Base-by-base conservation (phyloP, 2,888 invertebrate species). In the Andrena flavipes region DNA sequence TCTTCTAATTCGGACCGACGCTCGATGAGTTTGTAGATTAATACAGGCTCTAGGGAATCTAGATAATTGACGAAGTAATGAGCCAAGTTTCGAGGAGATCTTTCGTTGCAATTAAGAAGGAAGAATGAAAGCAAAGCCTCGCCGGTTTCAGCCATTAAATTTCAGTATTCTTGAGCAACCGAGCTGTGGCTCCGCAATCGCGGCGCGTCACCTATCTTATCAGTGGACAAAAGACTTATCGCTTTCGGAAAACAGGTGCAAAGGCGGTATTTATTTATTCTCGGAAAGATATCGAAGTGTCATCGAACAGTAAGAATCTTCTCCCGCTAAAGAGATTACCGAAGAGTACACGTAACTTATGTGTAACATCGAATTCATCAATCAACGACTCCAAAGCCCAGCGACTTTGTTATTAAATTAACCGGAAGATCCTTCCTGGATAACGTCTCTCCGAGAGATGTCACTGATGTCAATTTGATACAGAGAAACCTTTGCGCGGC, bases 401-500 rank as follows among this genome's bases (percentile, higher is more conserved):
- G n/a, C 2, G 51, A 8, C 20, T 51, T 51, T 51, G n/a, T 63
- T 59, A 80, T 70, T 48, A 30, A 77, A 67, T 77, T 60, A 70
- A 56, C 4, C 42, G 16, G 13, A 1, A 42, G 42, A 42, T 16
- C 0, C 35, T 13, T 56, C n/a, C n/a, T 29, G n/a, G 51, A 20
- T 6, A 51, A n/a, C 20, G n/a, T 51, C 20, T 51, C 51, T 0
- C 20, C 51, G 51, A 8, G 51, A 16, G 23, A 35, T 16, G 48
- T 13, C 73, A 6, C 13, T 16, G 13, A 23, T n/a, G 33, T 73
- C 70, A 51, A 70, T 74, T 71, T 8, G 30, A 42, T 29, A 6
- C 16, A 23, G 35, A 29, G 81, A 81, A 81, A 80, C 74, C 81
- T 74, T 80, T 80, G 60, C 63, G 23, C 60, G n/a, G 6, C 16